phyloP scores from a whole-genome alignment of 2,888 invertebrate genomes.

The Leucoma salicis region DNA sequence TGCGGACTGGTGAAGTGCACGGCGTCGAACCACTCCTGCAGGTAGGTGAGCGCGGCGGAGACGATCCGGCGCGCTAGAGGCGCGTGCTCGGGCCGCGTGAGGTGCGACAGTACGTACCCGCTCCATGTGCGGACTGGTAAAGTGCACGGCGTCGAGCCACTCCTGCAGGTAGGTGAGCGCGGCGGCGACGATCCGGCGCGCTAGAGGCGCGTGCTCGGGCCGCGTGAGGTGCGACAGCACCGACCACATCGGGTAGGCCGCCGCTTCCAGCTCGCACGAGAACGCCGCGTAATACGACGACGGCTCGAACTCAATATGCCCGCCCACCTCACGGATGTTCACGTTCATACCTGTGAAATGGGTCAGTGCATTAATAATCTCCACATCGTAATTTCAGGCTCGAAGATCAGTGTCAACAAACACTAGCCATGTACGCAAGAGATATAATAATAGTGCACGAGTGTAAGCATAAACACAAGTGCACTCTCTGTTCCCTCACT shows the following conservation, averaged over 20 bases:
- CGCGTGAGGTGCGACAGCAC: constrained; percentile 93
- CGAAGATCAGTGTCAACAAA: too few species aligned
- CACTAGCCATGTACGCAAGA: too few species aligned
- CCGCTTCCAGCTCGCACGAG: constrained; percentile 97
- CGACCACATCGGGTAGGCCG: constrained; percentile 99
- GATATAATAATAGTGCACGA: too few species aligned
- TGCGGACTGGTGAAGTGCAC: constrained; percentile 87
- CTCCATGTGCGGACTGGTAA: constrained; percentile 79
- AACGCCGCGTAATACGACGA: constrained; percentile 99
- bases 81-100: constrained; percentile 71
- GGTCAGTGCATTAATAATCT: too few species aligned
- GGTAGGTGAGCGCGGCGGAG: constrained; percentile 87
- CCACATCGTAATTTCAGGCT: too few species aligned
- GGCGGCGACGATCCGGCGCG: constrained; percentile 88
- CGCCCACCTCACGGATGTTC: constrained; percentile 93
- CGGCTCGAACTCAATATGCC: constrained; percentile 98
- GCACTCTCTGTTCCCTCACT: too few species aligned
- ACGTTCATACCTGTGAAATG: constrained; percentile 97
- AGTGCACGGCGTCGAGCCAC: constrained; percentile 94
- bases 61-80: constrained; percentile 89
- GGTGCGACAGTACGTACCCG: constrained; percentile 67
- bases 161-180: constrained; percentile 91
- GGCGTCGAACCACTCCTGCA: constrained; percentile 94
- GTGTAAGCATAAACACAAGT: too few species aligned
- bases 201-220: constrained; percentile 87